These are phyloP conservation scores for Sesia bembeciformis DNA, from an alignment of 2,888 invertebrate genomes.

Conservation along the genomic window DNA sequence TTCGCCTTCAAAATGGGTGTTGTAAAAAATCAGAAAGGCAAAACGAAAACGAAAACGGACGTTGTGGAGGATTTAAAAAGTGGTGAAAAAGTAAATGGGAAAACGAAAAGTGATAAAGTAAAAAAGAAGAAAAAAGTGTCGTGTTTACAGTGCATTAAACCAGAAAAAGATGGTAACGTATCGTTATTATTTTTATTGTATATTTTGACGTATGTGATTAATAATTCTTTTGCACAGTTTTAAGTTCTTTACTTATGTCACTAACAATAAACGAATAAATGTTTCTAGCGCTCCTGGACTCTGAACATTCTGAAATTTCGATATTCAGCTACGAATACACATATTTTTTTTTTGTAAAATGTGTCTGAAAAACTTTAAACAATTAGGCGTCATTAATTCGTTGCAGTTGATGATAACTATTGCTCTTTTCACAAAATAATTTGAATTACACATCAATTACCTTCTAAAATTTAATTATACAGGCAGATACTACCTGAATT, in stretches of 20 bases:
- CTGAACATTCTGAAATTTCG: too few relatives aligned
- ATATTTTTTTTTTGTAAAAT: too few relatives aligned
- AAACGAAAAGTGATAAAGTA: constrained; percentile 56
- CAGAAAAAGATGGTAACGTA: constrained; percentile 53
- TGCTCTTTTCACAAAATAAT: neutral
- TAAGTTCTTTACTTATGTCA: too few relatives aligned
- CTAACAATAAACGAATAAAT: too few relatives aligned
- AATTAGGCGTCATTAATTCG: neutral
- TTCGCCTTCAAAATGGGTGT: constrained; percentile 52
- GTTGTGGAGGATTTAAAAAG: constrained; percentile 17
- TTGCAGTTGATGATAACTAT: neutral
- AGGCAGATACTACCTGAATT: too few relatives aligned
- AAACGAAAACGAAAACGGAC: constrained; percentile 31
- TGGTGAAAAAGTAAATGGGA: constrained; percentile 36
- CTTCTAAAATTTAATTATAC: too few relatives aligned
- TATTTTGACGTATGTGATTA: too few relatives aligned
- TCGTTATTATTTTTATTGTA: neutral
- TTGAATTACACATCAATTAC: neutral
- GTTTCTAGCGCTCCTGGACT: too few relatives aligned
- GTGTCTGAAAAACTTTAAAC: too few relatives aligned
- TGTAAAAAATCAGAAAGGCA: constrained; percentile 52
- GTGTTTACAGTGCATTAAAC: constrained; percentile 69
- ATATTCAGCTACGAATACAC: too few relatives aligned
- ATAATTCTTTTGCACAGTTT: too few relatives aligned
- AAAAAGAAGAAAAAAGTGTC: constrained; percentile 68